Evolutionary conservation across 2,888 invertebrate species (phyloP), one percentile per base, ranked within the genome.

Genomic region (Chrysolina haemoptera): DNA sequence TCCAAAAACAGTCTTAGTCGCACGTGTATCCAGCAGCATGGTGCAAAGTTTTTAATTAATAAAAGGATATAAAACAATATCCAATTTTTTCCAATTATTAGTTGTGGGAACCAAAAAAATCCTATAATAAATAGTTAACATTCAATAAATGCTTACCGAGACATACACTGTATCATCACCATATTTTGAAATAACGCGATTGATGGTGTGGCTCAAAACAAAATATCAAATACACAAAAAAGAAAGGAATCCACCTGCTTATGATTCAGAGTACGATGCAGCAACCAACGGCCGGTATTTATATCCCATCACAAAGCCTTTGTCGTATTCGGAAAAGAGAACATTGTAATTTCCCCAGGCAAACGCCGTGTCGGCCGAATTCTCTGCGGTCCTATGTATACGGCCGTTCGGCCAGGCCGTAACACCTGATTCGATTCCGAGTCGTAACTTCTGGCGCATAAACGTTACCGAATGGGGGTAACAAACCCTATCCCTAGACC

Each of bases 391-490:
- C 59, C 59, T 59, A 59, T 59, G 35, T 59, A 59, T 59, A 59
- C 59, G 59, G 59, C 59, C 27, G 22, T 27, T 27, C 59, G 35
- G 59, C 59, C 53, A 68, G 69, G 62, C 68, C 70, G 73, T 75
- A 53, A 73, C 76, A 76, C 78, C 76, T 78, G 74, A 76, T 76
- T 76, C 76, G 78, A 78, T 78, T 78, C 66, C 76, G 71, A 74
- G 72, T 67, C 66, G 66, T 71, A 65, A 65, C 65, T 65, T 48
- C 65, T 48, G 65, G 65, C 41, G 65, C 46, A 65, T 55, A 55
- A 40, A 68, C 43, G 68, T 50, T 68, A 53, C 68, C 12, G n/a
- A 48, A 55, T 53, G 50, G 68, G 68, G 40, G 48, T 68, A 55
- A 55, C 55, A 68, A 68, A 20, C 22, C 35, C 27, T 27, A 27